Evolutionary conservation across 2,113 vertebrate species (phyloP), one percentile per base, ranked within the genome.

Genomic region (Nothoprocta pentlandii): DNA sequence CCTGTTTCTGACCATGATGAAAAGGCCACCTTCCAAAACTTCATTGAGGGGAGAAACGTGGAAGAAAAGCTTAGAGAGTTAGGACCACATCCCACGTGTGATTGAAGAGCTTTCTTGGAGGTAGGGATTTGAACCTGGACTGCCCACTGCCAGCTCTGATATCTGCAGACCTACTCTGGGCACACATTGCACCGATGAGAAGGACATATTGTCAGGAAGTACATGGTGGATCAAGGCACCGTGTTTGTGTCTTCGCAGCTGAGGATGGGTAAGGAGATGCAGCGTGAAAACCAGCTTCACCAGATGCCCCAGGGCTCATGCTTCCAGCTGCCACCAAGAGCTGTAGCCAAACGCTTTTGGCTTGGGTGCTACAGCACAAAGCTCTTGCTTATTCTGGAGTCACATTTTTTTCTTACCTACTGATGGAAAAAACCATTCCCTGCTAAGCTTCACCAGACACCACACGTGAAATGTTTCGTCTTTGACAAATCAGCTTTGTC

Each of bases 101-200:
- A 23, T 10, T 75, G 26, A 12, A 19, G 36, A 9, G 8, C 6
- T 58, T 59, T 47, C 14, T 30, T 73, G 0, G 0, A 25, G 36
- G 28, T 56, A 17, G 44, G 17, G 28, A 23, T 42, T 30, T 42
- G 67, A 5, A 36, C 32, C 69, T 91, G 6, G 0, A 0, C 6
- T 39, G 42, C 46, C 53, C 36, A 10, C 67, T 39, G 44, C 5
- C 53, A 67, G 71, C 41, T 87, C 41, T 11, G 53, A 30, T 54
- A 54, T 46, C n/a, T 51, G 21, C 41, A 36, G 12, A 32, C 30
- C 2, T 5, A 68, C 21, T 80, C 47, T 73, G 58, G 53, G 53
- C 25, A 32, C 0, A 0, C 16, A 23, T 16, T 36, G 6, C 58
- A 4, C 9, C 5, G 0, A 26, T 11, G 36, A 46, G 70, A 39